Conservation (phyloP, 2,113 vertebrate genomes). For the Himantopus leucocephalus region DNA sequence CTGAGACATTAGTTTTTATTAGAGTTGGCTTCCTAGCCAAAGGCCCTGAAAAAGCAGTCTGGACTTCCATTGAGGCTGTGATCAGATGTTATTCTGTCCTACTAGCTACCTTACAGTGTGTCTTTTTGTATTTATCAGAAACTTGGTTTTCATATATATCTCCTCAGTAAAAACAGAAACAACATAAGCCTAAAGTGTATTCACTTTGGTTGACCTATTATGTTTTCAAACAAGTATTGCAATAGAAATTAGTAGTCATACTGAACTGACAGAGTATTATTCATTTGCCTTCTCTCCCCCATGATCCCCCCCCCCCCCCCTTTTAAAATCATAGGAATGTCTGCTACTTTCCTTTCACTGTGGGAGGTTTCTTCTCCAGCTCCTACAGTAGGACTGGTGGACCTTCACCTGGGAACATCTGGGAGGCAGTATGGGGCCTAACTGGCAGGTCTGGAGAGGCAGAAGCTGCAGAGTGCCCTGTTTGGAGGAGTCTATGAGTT, state of each 20-base stretch:
- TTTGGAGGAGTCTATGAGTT: background rate
- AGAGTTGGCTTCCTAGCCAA: background rate
- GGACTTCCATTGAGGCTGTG: background rate
- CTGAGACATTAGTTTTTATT: slow-evolving; percentile 41
- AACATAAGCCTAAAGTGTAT: background rate
- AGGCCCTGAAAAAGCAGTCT: background rate
- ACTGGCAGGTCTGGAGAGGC: background rate
- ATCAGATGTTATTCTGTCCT: background rate
- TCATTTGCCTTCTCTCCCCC: background rate
- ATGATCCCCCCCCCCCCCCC: fast-evolving
- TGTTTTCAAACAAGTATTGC: background rate
- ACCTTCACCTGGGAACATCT: background rate
- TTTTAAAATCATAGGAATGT: background rate
- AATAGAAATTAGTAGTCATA: background rate
- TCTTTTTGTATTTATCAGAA: background rate
- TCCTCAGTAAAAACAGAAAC: background rate
- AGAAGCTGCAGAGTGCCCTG: background rate
- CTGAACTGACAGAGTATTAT: background rate
- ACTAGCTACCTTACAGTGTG: background rate
- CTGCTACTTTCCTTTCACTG: background rate
- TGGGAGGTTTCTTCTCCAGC: background rate
- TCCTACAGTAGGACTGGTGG: background rate
- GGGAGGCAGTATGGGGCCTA: background rate
- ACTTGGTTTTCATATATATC: background rate
- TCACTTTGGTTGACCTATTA: background rate